Conservation (phyloP, 2,797 vertebrate species). For the Sebastes melanostomus region DNA sequence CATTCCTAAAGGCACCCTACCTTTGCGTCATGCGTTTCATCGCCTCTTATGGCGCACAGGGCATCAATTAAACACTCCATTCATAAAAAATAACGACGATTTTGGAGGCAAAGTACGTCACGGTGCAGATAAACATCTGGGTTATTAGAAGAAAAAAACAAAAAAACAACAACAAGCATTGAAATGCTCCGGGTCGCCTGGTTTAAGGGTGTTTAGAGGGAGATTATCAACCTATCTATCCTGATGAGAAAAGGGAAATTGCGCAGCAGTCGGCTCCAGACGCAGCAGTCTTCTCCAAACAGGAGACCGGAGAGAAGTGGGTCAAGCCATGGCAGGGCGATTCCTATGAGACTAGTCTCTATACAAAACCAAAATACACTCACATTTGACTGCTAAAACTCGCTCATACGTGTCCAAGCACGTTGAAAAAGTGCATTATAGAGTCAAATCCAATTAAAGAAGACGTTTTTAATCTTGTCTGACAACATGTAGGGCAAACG, state of each 20-base stretch:
- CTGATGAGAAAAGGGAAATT: slow-evolving; percentile 26
- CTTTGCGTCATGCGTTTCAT: slow-evolving; percentile 31
- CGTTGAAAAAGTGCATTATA: background rate
- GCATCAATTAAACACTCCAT: slow-evolving; percentile 53
- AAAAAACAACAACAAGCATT: background rate
- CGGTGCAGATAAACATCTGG: slow-evolving; percentile 26
- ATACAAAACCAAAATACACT: slow-evolving; percentile 5
- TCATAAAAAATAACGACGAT: slow-evolving; percentile 56
- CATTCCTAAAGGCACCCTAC: slow-evolving; percentile 31
- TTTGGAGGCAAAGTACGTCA: slow-evolving; percentile 64
- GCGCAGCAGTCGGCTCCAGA: slow-evolving; percentile 63
- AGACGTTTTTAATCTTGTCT: background rate
- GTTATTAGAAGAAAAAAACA: background rate
- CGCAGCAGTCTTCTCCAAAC: slow-evolving; percentile 46
- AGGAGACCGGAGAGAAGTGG: slow-evolving; percentile 75
- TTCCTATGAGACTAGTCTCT: slow-evolving; percentile 39
- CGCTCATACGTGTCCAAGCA: background rate
- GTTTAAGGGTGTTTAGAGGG: background rate
- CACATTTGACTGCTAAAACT: background rate
- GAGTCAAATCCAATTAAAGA: background rate
- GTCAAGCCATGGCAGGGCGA: slow-evolving; percentile 73
- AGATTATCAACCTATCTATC: slow-evolving; percentile 9
- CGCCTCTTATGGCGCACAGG: slow-evolving; percentile 42
- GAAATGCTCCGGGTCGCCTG: background rate
- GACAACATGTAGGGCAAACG: slow-evolving; percentile 5